Base-by-base conservation (phyloP, 2,797 vertebrate species). In the Acipenser transmontanus region DNA sequence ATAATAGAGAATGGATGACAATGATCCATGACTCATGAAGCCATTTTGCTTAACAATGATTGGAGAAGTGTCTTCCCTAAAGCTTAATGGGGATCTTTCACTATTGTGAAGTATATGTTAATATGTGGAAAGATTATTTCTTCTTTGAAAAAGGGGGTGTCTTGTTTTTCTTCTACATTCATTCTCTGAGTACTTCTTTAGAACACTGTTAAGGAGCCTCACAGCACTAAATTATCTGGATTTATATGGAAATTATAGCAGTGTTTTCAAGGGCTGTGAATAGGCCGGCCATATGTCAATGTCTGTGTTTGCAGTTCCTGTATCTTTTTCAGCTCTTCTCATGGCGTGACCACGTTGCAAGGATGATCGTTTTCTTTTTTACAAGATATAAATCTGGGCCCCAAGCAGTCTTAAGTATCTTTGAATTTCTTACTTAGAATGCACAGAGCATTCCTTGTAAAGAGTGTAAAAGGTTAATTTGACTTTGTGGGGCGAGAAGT, bases 381-480 rank as follows among this genome's bases (percentile, higher is more conserved):
- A 71, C 66, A 61, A 56, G 70, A 65, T 71, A 77, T 81, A 77
- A 82, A 84, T 84, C 77, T 75, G 59, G 70, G 72, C 73, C 81
- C 75, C 68, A 80, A 73, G 67, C 52, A 63, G 66, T 50, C 14
- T 61, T 61, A 8, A 80, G 81, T 78, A 79, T 77, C 77, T 72
- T 86, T 83, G 70, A 81, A 78, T 75, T 50, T 47, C 67, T 81
- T 66, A 62, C 62, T 70, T 70, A 78, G 77, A 82, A 78, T 81
- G 78, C 75, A 67, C 73, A 47, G 62, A 71, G 59, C 54, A 75
- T 76, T 81, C 74, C 81, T 82, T 71, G 79, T 84, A 86, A 87
- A 88, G 77, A 49, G n/a, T 78, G 75, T 66, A 80, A 86, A 89
- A 88, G 83, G 82, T 89, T 89, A 87, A 87, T 72, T 6, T 69